Base-by-base conservation (phyloP, 2,888 invertebrate genomes). In the Caenorhabditis imperialis region DNA sequence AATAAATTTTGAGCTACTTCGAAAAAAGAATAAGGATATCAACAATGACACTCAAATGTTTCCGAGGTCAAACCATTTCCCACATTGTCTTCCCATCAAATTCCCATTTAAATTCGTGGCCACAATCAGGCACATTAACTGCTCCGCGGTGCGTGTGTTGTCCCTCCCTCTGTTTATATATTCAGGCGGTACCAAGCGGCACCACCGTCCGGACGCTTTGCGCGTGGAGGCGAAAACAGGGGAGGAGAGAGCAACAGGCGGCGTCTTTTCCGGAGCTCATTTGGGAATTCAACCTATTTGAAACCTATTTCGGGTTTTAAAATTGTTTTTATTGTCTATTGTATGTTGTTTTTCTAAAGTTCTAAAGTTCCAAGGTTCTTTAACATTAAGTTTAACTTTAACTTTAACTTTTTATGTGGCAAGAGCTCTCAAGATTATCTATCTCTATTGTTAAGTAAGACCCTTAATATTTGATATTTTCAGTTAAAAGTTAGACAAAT, bases 151-250 rank as follows among this genome's bases (percentile, higher is more conserved):
- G 45, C 20, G 23, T 27, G 35, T n/a, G 18, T 25, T n/a, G n/a
- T n/a, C n/a, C n/a, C n/a, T n/a, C 22, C 25, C 37, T 48, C 16
- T 65, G 57, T 65, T 65, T 65, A 65, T 65, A 65, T 55, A 65
- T 65, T 55, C 65, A 48, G 55, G 65, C 65, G 55, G 65, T 65
- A 57, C 65, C 65, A 57, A 48, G 54, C 65, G 57, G 65, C 57
- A 65, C 65, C 57, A 42, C 40, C 37, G 40, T 55, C 42, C 48
- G 55, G 50, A 57, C 45, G 55, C 54, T 40, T 63, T 61, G 38
- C 50, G 51, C 50, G 51, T 25, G 53, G 62, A 33, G 33, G 44
- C 33, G 40, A 27, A 47, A 37, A 47, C 35, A 63, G 33, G 27
- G 30, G n/a, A 30, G n/a, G n/a, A n/a, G 23, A 50, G 33, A 57